A percentile compares a stretch with the other conserved stretches of the same genome.
Conservation (phyloP, 1,140 invertebrate genomes). For the Megathymus violae region DNA sequence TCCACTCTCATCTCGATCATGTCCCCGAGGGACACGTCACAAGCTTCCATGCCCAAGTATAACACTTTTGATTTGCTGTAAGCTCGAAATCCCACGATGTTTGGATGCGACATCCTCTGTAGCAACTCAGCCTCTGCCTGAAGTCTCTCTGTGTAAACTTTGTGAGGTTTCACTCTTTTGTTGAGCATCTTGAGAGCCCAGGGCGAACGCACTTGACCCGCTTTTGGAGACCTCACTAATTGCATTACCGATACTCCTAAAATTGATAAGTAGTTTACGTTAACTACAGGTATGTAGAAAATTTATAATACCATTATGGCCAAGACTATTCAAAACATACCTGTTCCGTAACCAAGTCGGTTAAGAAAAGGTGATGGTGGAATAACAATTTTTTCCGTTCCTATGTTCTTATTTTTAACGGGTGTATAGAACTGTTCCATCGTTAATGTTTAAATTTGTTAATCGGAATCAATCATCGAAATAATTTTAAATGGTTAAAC, state of each 20-base stretch:
- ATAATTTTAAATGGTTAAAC: no score
- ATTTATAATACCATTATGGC: no score
- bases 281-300: constrained; percentile 15
- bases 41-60: constrained; percentile 89
- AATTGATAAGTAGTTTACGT: background rate
- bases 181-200: constrained; percentile 93
- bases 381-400: constrained; percentile 67
- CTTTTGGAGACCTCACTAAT: constrained; percentile 88
- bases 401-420: constrained; percentile 54
- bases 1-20: constrained; percentile 89
- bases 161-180: constrained; percentile 68
- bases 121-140: constrained; percentile 88
- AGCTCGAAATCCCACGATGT: constrained; percentile 92
- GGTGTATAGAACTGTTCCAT: constrained; percentile 76
- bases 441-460: background rate
- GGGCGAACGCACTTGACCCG: constrained; percentile 87
- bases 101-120: constrained; percentile 90
- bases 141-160: constrained; percentile 84
- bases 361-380: constrained; percentile 89
- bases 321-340: constrained; percentile 84
- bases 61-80: constrained; percentile 86
- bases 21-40: constrained; percentile 87
- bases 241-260: constrained; percentile 91
- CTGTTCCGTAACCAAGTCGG: constrained; percentile 89
- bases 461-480: no score